phyloP scores from a whole-genome alignment of 2,888 invertebrate genomes.

The Keiferia lycopersicella region DNA sequence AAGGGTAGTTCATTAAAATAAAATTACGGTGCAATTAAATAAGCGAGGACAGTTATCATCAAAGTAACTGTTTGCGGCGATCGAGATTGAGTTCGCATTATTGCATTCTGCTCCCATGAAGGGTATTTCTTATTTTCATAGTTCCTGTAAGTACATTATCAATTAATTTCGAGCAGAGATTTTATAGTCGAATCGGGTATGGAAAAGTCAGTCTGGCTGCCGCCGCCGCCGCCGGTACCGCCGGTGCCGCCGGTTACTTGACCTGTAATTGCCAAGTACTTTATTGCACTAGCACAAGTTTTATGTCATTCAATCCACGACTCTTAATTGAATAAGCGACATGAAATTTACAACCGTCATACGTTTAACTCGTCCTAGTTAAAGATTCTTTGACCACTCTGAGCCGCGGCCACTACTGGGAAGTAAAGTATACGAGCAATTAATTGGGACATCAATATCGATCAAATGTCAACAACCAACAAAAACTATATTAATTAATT shows the following conservation, averaged over 20 bases:
- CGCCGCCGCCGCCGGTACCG: conserved; percentile 16
- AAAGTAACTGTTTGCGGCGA: conserved; percentile 12
- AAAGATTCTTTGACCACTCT: conserved; percentile 52
- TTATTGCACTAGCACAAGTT: conserved; percentile 76
- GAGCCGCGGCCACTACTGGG: conserved; percentile 1
- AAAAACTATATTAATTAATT: too few species aligned
- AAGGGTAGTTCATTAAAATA: conserved; percentile 36
- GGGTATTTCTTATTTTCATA: conserved; percentile 7
- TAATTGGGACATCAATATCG: conserved; percentile 8
- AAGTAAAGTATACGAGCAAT: conserved; percentile 1
- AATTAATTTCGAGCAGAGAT: conserved; percentile 9
- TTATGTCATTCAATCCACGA: conserved; percentile 77
- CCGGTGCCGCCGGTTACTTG: conserved; percentile 56
- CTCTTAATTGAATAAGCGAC: conserved; percentile 78
- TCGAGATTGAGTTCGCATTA: conserved; percentile 4
- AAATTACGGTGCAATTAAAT: conserved; percentile 29
- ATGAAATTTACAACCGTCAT: conserved; percentile 75
- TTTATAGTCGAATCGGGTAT: conserved; percentile 10
- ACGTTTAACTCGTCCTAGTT: conserved; percentile 67
- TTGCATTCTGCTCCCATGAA: not conserved
- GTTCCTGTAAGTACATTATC: not conserved
- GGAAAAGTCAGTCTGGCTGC: conserved; percentile 2
- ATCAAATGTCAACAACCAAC: conserved; percentile 1
- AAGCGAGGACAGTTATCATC: conserved; percentile 21
- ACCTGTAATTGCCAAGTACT: conserved; percentile 74